A percentile compares a stretch with the other conserved stretches of the same genome.
Evolutionary conservation across 2,888 invertebrate species (phyloP).

Genomic region (Antitype chi): DNA sequence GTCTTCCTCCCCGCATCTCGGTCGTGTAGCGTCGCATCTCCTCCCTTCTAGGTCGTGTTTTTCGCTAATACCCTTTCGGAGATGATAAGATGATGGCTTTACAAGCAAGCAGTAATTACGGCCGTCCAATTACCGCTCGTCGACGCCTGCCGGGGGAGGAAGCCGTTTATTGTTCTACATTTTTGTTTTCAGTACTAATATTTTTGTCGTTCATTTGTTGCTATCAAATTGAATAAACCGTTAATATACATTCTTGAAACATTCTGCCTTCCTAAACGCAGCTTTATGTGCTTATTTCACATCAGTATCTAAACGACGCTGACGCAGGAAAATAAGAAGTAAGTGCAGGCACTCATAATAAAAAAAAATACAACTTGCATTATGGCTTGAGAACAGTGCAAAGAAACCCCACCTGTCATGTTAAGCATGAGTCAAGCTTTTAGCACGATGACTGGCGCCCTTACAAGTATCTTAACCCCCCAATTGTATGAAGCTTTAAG

Average conservation of each 20-base stretch:
- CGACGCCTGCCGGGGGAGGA: slow-evolving; percentile 71
- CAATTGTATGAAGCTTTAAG: neutral
- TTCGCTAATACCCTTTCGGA: slow-evolving; percentile 88
- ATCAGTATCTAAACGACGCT: neutral
- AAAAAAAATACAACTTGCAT: slow-evolving; percentile 18
- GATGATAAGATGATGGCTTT: slow-evolving; percentile 90
- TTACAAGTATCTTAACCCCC: neutral
- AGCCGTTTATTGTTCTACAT: slow-evolving; percentile 77
- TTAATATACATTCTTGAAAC: slow-evolving; percentile 22
- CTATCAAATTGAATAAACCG: slow-evolving; percentile 48
- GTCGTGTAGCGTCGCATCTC: slow-evolving; percentile 70
- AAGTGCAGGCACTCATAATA: neutral
- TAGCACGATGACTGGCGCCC: slow-evolving; percentile 28
- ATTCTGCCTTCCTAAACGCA: neutral
- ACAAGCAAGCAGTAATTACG: slow-evolving; percentile 89
- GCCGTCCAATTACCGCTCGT: slow-evolving; percentile 85
- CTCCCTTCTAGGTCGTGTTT: slow-evolving; percentile 81
- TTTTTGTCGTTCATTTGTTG: slow-evolving; percentile 65
- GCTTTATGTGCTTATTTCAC: neutral
- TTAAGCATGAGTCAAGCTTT: slow-evolving; percentile 36
- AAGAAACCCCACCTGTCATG: slow-evolving; percentile 30
- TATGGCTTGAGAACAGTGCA: slow-evolving; percentile 29
- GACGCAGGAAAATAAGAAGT: neutral
- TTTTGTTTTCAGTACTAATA: slow-evolving; percentile 73
- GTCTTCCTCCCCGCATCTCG: slow-evolving; percentile 81